phyloP scores from a whole-genome alignment of 2,888 invertebrate genomes.

The Drosophila differens region DNA sequence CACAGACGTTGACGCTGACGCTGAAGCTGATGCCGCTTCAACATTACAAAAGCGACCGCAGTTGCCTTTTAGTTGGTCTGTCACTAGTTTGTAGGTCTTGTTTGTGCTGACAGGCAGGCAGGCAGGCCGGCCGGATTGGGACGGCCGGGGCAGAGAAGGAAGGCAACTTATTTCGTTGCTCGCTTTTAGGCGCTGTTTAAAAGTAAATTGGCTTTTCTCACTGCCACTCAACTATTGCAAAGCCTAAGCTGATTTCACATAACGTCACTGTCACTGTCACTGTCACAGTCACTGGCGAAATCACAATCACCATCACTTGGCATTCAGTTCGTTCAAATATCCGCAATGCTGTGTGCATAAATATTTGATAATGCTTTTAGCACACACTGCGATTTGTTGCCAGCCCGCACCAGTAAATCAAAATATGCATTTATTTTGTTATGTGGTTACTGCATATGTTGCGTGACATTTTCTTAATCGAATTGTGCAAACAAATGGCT shows the following conservation, averaged over 20 bases:
- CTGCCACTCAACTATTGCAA: constrained; percentile 15
- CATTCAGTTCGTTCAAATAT: constrained; percentile 45
- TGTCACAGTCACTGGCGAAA: constrained; percentile 24
- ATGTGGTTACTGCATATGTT: constrained; percentile 34
- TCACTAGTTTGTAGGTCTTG: constrained; percentile 48
- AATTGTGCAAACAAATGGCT: constrained; percentile 14
- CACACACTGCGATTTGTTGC: constrained; percentile 41
- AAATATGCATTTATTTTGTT: constrained; percentile 39
- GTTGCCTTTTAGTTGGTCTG: constrained; percentile 63
- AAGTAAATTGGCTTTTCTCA: constrained; percentile 61
- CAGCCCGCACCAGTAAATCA: constrained; percentile 25
- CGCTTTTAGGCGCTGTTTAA: constrained; percentile 54
- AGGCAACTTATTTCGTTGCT: constrained; percentile 23
- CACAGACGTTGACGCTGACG: constrained; percentile 65
- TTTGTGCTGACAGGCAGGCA: constrained; percentile 47
- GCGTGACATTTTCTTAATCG: constrained; percentile 33
- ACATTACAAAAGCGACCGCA: constrained; percentile 45
- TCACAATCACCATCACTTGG: constrained; percentile 26
- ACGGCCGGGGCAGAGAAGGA: neutral
- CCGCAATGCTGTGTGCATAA: constrained; percentile 76
- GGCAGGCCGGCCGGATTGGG: constrained; percentile 22
- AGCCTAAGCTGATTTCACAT: constrained; percentile 48
- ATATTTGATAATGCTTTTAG: constrained; percentile 73
- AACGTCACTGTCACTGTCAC: constrained; percentile 27
- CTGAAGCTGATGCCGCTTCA: constrained; percentile 55